Conservation (phyloP, 2,888 invertebrate species). For the Leptinotarsa rubiginosa region DNA sequence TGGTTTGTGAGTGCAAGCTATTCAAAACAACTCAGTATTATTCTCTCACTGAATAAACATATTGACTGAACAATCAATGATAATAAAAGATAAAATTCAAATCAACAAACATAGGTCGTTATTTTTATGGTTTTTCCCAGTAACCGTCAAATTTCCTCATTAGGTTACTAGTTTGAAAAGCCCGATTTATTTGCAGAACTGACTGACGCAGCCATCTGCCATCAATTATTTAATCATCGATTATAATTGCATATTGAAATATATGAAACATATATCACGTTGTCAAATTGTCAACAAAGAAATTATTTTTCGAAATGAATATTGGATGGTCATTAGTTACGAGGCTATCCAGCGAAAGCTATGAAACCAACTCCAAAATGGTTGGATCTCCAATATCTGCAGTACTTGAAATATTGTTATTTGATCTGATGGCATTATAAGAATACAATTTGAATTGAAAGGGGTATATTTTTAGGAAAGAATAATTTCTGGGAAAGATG, state of each 20-base stretch:
- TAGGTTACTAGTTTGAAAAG: not conserved
- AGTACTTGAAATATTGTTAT: too few species aligned
- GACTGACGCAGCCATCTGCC: constrained; percentile 21
- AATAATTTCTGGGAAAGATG: too few species aligned
- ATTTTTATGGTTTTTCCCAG: not conserved
- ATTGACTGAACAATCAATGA: too few species aligned
- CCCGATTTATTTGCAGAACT: constrained; percentile 20
- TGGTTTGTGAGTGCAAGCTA: too few species aligned
- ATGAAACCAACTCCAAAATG: not conserved
- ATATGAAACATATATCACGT: constrained; percentile 16
- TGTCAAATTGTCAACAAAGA: constrained; percentile 2
- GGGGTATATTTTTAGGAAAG: too few species aligned
- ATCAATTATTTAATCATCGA: constrained; percentile 19
- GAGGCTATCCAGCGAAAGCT: not conserved
- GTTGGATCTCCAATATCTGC: too few species aligned
- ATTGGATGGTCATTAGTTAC: not conserved
- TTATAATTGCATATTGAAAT: constrained; percentile 23
- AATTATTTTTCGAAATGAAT: constrained; percentile 1
- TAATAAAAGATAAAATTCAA: too few species aligned
- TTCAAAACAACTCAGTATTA: too few species aligned
- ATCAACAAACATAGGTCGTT: too few species aligned
- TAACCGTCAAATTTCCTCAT: not conserved
- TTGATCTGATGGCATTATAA: too few species aligned
- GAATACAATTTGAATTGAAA: too few species aligned
- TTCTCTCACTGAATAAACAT: too few species aligned